Evolutionary conservation across 2,797 vertebrate species (phyloP).

Genomic region (Anabas testudineus): DNA sequence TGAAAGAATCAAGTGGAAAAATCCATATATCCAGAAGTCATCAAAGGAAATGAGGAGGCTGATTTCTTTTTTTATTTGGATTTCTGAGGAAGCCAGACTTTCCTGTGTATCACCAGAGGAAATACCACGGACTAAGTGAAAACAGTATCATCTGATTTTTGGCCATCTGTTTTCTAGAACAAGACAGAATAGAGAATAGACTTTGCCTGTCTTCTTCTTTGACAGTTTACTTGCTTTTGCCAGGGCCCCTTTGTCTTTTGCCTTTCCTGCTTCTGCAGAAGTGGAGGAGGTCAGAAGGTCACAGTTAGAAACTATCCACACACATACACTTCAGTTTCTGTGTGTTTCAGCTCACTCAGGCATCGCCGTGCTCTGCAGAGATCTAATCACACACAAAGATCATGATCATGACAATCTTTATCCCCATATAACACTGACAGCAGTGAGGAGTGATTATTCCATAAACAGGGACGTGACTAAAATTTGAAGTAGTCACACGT

Average conservation of each 20-base stretch:
- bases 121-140: conserved; percentile 29
- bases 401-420: no score
- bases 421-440: no score
- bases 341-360: no score
- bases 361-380: no score
- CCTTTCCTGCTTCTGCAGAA: background rate
- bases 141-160: conserved; percentile 7
- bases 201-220: background rate
- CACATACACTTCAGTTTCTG: no score
- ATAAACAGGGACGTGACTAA: no score
- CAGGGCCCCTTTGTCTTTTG: background rate
- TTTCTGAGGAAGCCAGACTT: conserved; percentile 33
- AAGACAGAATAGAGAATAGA: no score
- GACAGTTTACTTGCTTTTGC: background rate
- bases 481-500: no score
- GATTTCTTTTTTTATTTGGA: conserved; percentile 25
- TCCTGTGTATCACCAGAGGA: conserved; percentile 56
- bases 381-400: no score
- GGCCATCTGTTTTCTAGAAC: background rate
- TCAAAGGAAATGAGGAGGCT: conserved; percentile 12
- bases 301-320: background rate
- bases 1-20: conserved; percentile 6
- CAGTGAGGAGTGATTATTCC: no score
- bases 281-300: background rate
- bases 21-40: background rate